These are phyloP conservation scores for Ectropis crepuscularia DNA, from an alignment of 2,888 invertebrate genomes.

Conservation along the genomic window DNA sequence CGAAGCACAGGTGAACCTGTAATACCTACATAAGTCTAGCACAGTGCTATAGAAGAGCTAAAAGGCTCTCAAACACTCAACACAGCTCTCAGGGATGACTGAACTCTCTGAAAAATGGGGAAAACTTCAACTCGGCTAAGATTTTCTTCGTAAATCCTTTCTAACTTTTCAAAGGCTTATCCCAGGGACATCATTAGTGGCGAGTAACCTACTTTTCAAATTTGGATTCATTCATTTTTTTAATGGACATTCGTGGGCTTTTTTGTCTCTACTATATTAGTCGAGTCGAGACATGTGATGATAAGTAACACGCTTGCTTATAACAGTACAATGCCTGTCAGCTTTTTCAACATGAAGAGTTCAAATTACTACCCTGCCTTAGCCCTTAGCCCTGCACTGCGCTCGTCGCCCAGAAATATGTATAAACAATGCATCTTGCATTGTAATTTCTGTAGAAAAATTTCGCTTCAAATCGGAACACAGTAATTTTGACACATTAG, in stretches of 20 bases:
- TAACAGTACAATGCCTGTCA: no score
- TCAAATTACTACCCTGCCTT: no score
- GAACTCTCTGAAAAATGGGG: constrained; percentile 13
- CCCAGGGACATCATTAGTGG: constrained; percentile 17
- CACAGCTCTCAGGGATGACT: background rate
- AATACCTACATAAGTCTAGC: background rate
- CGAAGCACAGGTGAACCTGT: background rate
- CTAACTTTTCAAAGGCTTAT: constrained; percentile 5
- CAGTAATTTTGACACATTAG: no score
- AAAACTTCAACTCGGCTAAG: constrained; percentile 1
- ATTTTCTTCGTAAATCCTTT: constrained; percentile 9
- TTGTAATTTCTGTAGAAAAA: no score
- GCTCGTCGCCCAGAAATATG: no score
- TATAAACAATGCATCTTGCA: no score
- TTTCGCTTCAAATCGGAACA: no score
- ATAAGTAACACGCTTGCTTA: no score
- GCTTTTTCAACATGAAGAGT: no score
- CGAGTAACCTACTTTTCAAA: constrained; percentile 10
- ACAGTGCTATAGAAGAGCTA: background rate
- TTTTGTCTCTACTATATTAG: no score
- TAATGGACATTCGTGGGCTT: background rate
- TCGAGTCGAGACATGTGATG: no score
- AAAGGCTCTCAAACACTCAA: background rate
- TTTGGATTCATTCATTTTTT: background rate
- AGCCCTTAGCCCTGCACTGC: no score